Conservation (phyloP, 2,797 vertebrate species). For the Characodon lateralis region DNA sequence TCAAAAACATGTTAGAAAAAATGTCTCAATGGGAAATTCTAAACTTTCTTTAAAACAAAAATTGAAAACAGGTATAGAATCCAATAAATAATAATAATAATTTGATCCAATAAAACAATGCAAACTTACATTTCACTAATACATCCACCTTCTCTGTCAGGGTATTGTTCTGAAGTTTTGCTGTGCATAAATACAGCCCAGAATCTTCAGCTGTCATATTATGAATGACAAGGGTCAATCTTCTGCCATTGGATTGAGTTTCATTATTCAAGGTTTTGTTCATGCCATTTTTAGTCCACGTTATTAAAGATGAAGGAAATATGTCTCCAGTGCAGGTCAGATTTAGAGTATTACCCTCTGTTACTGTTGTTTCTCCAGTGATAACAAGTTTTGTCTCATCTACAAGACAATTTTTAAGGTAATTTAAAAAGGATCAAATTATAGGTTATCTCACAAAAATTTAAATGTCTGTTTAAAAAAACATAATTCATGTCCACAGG, state of each 20-base stretch:
- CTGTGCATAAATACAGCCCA: conserved; percentile 57
- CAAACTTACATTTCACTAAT: conserved; percentile 10
- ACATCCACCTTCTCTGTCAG: conserved; percentile 3
- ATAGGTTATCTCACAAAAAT: conserved; percentile 23
- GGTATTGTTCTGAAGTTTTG: conserved; percentile 15
- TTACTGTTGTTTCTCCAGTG: conserved; percentile 3
- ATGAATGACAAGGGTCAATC: conserved; percentile 11
- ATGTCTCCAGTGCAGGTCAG: conserved; percentile 59
- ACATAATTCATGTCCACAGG: neutral
- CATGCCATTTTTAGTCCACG: conserved; percentile 28
- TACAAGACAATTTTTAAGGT: neutral
- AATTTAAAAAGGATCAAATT: neutral
- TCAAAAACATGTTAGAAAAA: neutral
- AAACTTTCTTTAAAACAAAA: neutral
- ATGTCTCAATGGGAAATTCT: neutral
- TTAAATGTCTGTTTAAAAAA: neutral
- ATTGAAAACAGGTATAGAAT: neutral
- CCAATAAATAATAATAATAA: no score
- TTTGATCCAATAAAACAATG: neutral
- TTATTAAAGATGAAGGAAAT: conserved; percentile 42
- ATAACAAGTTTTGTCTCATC: conserved; percentile 5
- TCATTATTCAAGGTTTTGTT: neutral
- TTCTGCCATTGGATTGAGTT: neutral
- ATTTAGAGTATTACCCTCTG: conserved; percentile 41
- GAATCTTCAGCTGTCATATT: conserved; percentile 37